Percentiles rank a stretch among this genome's conserved stretches.
These are phyloP conservation scores for Glaucopsyche alexis DNA, from an alignment of 2,888 invertebrate genomes.

Conservation along the genomic window DNA sequence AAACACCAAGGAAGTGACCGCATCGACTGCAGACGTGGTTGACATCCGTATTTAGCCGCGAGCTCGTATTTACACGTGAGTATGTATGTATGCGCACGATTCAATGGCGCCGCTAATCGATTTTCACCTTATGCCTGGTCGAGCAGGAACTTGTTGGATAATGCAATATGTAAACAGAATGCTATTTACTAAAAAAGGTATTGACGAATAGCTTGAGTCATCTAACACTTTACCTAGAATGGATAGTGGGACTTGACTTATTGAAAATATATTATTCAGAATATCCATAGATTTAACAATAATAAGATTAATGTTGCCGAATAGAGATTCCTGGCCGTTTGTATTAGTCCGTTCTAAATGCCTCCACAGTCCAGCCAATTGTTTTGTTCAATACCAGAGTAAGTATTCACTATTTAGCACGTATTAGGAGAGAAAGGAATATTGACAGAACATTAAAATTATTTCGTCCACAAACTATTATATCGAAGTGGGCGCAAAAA, in stretches of 20 bases:
- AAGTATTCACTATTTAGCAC: not conserved
- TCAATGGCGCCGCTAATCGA: no score
- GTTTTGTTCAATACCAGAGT: not conserved
- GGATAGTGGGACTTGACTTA: not conserved
- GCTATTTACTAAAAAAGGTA: not conserved
- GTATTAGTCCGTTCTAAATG: conserved; percentile 12
- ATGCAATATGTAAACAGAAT: no score
- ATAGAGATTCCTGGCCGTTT: conserved; percentile 17
- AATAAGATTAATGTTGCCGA: conserved; percentile 19
- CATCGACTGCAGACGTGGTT: no score
- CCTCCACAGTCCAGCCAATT: conserved; percentile 24
- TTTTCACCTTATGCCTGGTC: no score
- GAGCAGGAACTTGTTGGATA: no score
- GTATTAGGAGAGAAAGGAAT: conserved; percentile 32
- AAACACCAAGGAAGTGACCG: no score
- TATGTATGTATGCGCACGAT: no score
- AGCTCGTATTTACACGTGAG: no score
- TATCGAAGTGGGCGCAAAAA: not conserved
- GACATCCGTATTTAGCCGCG: no score
- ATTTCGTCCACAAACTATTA: not conserved
- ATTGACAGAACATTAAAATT: conserved; percentile 16
- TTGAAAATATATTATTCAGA: conserved; percentile 6
- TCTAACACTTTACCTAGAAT: not conserved
- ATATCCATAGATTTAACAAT: conserved; percentile 1
- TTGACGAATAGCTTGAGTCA: not conserved